Percentiles rank a stretch among this genome's conserved stretches.
phyloP scores from a whole-genome alignment of 2,113 vertebrate species.

The Amphilophus citrinellus region DNA sequence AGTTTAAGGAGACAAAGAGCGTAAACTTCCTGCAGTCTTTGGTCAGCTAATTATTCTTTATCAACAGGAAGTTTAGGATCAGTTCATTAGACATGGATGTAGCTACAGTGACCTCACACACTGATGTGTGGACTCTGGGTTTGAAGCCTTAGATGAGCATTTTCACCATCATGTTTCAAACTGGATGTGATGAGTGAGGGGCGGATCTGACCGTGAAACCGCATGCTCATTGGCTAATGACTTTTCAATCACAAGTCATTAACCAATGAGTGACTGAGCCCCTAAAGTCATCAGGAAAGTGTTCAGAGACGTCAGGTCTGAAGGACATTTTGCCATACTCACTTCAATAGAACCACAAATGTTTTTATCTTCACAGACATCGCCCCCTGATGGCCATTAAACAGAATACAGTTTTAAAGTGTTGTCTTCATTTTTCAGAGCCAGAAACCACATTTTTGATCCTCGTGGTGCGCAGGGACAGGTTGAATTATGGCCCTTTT shows the following conservation, averaged over 20 bases:
- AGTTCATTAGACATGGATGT: neutral
- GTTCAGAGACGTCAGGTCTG: neutral
- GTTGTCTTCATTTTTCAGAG: neutral
- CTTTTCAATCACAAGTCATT: neutral
- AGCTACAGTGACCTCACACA: neutral
- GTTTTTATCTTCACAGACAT: rapidly evolving
- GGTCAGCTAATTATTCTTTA: neutral
- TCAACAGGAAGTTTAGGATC: neutral
- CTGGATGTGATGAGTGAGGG: neutral
- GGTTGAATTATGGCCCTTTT: neutral
- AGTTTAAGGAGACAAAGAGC: neutral
- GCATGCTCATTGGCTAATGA: neutral
- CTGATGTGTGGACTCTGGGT: rapidly evolving
- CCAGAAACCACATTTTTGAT: neutral
- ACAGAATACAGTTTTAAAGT: neutral
- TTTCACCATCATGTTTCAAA: neutral
- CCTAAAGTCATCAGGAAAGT: neutral
- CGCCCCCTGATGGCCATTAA: neutral
- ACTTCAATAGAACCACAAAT: neutral
- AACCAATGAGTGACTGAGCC: neutral
- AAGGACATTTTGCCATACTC: rapidly evolving
- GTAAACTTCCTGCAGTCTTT: neutral
- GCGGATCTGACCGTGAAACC: no score
- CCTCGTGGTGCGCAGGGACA: rapidly evolving
- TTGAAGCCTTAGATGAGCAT: neutral